Conservation (phyloP, 2,888 invertebrate species). For the Lamellibrachia columna region DNA sequence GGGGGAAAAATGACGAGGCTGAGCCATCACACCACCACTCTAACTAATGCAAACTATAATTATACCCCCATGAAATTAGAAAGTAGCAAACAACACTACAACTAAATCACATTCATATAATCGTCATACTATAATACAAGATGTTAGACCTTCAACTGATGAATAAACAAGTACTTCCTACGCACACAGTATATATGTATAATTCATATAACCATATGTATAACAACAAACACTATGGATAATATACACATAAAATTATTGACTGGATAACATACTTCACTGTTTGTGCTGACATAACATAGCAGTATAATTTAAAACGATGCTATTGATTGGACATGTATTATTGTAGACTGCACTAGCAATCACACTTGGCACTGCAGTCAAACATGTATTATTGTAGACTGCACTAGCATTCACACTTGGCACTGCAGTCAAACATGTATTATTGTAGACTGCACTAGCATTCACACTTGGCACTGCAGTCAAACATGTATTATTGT, state of each 20-base stretch:
- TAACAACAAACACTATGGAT: not conserved
- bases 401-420: too few relatives aligned
- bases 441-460: too few relatives aligned
- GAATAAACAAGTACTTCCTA: not conserved
- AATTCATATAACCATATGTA: not conserved
- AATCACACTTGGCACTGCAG: too few relatives aligned
- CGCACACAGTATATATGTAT: not conserved
- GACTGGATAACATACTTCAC: not conserved
- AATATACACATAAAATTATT: not conserved
- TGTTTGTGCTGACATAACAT: not conserved
- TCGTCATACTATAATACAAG: not conserved
- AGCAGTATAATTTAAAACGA: not conserved
- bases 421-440: too few relatives aligned
- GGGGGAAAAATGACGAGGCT: too few relatives aligned
- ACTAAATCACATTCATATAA: constrained; percentile 11
- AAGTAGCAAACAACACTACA: not conserved
- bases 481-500: too few relatives aligned
- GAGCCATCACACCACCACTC: too few relatives aligned
- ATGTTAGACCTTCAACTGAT: not conserved
- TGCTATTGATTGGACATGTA: not conserved
- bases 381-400: too few relatives aligned
- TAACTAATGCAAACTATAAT: too few relatives aligned
- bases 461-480: too few relatives aligned
- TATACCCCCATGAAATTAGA: too few relatives aligned
- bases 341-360: not conserved